Conservation (phyloP, 2,888 invertebrate genomes). For the Artemia sp. region DNA sequence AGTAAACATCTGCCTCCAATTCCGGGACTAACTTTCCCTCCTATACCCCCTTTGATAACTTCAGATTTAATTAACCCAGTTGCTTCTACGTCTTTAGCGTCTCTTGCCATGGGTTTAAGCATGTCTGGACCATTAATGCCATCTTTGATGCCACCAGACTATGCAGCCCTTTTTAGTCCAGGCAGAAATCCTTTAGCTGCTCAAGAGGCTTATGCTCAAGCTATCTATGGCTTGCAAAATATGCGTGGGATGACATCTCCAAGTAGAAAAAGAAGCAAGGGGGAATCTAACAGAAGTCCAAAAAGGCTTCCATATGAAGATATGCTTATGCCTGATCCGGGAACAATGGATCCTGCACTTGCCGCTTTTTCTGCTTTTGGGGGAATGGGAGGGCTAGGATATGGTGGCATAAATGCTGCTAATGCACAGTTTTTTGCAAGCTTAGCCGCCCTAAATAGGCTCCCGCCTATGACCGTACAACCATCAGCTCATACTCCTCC, state of each 20-base stretch:
- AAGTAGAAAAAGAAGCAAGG: background rate
- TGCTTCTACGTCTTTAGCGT: background rate
- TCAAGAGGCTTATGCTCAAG: constrained; percentile 14
- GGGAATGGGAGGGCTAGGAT: constrained; percentile 15
- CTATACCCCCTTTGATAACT: constrained; percentile 10
- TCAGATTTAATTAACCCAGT: constrained; percentile 10
- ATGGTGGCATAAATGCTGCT: background rate
- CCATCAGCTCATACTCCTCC: constrained; percentile 2
- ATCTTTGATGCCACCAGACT: constrained; percentile 1
- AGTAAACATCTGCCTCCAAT: background rate
- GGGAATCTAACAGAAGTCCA: background rate
- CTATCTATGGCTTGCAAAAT: background rate
- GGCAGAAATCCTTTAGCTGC: background rate
- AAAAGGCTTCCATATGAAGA: constrained; percentile 8
- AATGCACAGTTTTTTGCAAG: constrained; percentile 15
- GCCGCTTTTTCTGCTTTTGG: constrained; percentile 11
- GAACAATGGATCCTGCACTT: constrained; percentile 11
- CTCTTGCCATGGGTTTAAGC: background rate
- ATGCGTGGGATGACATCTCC: constrained; percentile 11
- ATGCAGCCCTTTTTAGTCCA: constrained; percentile 1
- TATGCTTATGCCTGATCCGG: constrained; percentile 5
- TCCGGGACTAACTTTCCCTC: background rate
- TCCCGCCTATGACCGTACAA: background rate
- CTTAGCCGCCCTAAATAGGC: background rate
- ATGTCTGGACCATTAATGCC: background rate